A percentile compares a stretch with the other conserved stretches of the same genome.
phyloP scores from a whole-genome alignment of 2,113 vertebrate genomes.

The Spizaetus ornatus region DNA sequence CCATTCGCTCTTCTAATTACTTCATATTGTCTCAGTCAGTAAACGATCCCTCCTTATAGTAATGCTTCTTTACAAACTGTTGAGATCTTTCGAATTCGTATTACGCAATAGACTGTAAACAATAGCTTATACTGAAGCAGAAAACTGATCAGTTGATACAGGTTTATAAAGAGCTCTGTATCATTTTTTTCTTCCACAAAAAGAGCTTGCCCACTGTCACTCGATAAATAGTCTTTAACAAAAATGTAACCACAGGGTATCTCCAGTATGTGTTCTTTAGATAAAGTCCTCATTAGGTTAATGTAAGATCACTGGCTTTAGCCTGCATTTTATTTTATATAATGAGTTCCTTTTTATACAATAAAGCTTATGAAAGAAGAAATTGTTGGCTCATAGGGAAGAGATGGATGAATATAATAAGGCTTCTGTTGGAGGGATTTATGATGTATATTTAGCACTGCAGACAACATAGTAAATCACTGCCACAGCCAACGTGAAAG shows the following conservation, averaged over 20 bases:
- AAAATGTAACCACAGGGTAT: not conserved
- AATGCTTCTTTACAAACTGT: not conserved
- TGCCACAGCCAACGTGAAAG: conserved; percentile 68
- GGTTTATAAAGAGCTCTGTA: not conserved
- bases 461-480: conserved; percentile 76
- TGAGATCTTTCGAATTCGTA: not conserved
- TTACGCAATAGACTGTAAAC: not conserved
- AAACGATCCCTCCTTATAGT: not conserved
- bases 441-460: conserved; percentile 74
- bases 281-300: conserved; percentile 56
- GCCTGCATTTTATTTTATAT: conserved; percentile 58
- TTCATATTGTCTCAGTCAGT: not conserved
- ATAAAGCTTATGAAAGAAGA: conserved; percentile 60
- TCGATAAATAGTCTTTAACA: conserved; percentile 16
- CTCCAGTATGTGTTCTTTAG: not conserved
- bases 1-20: not conserved
- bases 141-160: not conserved
- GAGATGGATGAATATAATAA: conserved; percentile 77
- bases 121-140: not conserved
- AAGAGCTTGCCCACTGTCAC: not conserved
- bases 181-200: not conserved
- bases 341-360: conserved; percentile 62
- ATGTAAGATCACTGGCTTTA: conserved; percentile 48
- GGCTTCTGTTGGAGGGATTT: conserved; percentile 72
- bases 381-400: conserved; percentile 52